These are phyloP conservation scores for Cromileptes altivelis DNA, from an alignment of 2,113 vertebrate species.

Conservation along the genomic window DNA sequence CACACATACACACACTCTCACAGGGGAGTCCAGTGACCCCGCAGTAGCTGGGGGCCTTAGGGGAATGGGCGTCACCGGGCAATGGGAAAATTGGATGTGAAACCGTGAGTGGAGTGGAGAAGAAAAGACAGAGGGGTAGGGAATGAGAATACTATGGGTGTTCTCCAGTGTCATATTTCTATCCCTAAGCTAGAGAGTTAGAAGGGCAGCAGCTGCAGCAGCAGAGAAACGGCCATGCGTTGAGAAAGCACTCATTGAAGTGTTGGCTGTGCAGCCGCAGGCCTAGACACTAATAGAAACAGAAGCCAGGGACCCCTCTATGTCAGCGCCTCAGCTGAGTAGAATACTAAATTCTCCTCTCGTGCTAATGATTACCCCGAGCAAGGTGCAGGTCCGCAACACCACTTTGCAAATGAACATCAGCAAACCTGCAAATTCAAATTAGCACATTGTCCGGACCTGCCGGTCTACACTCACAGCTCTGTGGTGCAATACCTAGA, in stretches of 20 bases:
- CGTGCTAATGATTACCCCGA: conserved; percentile 78
- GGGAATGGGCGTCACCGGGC: conserved; percentile 66
- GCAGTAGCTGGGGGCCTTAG: conserved; percentile 64
- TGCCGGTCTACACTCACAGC: conserved; percentile 20
- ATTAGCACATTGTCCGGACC: conserved; percentile 66
- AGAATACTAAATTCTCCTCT: conserved; percentile 74
- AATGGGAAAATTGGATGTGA: conserved; percentile 78
- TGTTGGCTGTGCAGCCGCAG: conserved; percentile 68
- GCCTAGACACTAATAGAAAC: conserved; percentile 77
- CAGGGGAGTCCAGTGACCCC: conserved; percentile 66
- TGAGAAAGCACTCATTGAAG: conserved; percentile 71
- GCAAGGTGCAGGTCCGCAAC: conserved; percentile 69
- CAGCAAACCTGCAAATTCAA: conserved; percentile 70
- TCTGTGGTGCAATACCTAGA: conserved; percentile 30
- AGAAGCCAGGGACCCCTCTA: conserved; percentile 72
- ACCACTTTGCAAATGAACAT: conserved; percentile 72
- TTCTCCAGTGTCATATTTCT: conserved; percentile 73
- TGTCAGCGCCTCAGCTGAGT: conserved; percentile 67
- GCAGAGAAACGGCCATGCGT: conserved; percentile 58
- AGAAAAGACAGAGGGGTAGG: conserved; percentile 43
- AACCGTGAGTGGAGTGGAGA: conserved; percentile 58
- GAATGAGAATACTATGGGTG: conserved; percentile 61
- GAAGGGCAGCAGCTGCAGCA: conserved; percentile 72
- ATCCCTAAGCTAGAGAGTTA: conserved; percentile 64
- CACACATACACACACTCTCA: conserved; percentile 46